Evolutionary conservation across 1,140 invertebrate species (phyloP).

Genomic region (Cydia amplana): DNA sequence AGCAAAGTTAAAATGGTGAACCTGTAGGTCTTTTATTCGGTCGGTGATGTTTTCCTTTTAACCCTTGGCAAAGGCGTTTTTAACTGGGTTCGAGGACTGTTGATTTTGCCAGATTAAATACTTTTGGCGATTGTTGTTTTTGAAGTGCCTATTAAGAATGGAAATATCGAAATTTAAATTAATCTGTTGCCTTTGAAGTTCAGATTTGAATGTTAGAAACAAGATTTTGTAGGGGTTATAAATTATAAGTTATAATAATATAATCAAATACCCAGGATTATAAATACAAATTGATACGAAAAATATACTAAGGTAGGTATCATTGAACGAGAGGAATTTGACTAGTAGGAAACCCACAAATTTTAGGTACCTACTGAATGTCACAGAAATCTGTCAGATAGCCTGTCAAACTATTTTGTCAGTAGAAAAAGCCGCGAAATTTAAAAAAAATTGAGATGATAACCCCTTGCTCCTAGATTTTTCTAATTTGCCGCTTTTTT

Average conservation of each 20-base stretch:
- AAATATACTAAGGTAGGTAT: too few species aligned
- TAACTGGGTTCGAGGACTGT: constrained; percentile 12
- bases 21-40: constrained; percentile 27
- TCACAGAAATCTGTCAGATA: too few species aligned
- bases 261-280: background rate
- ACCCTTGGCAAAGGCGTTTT: constrained; percentile 26
- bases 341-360: too few species aligned
- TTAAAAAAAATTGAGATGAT: too few species aligned
- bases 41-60: constrained; percentile 28
- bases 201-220: background rate
- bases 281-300: too few species aligned
- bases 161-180: constrained; percentile 1
- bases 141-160: background rate
- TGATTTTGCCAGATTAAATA: constrained; percentile 19
- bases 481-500: too few species aligned
- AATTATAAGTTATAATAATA: too few species aligned
- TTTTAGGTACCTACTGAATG: too few species aligned
- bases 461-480: too few species aligned
- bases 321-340: too few species aligned
- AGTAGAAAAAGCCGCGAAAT: too few species aligned
- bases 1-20: constrained; percentile 2
- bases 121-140: constrained; percentile 2
- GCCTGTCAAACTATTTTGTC: too few species aligned
- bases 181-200: background rate
- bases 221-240: background rate